These are phyloP conservation scores for Strix occidentalis DNA, from an alignment of 2,797 vertebrate species.

Conservation along the genomic window DNA sequence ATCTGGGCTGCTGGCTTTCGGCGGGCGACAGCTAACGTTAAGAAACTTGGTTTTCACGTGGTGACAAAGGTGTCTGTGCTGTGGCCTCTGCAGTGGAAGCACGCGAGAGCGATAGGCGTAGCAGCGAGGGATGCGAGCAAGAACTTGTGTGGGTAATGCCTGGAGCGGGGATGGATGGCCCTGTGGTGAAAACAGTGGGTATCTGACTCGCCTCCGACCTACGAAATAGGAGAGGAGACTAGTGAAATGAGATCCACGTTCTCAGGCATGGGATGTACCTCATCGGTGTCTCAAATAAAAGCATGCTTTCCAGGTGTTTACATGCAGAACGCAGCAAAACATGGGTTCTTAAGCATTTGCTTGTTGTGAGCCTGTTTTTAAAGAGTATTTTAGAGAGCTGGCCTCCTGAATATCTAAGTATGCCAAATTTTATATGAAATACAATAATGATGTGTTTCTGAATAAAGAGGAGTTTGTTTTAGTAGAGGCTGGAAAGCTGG, in stretches of 20 bases:
- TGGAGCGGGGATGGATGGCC: not conserved
- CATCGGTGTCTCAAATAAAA: rapidly evolving
- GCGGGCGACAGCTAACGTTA: not conserved
- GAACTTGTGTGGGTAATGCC: not conserved
- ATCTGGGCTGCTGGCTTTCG: not conserved
- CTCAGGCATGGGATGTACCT: not conserved
- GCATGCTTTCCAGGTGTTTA: not conserved
- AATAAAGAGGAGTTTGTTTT: not conserved
- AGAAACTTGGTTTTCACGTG: not conserved
- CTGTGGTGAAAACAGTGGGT: rapidly evolving
- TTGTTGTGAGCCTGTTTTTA: not conserved
- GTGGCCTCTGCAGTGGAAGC: not conserved
- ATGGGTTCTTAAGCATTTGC: rapidly evolving
- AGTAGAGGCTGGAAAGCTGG: not conserved
- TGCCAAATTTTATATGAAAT: not conserved
- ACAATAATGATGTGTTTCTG: not conserved
- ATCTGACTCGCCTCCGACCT: rapidly evolving
- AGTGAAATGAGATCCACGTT: rapidly evolving
- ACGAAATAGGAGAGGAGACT: rapidly evolving
- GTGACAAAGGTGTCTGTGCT: not conserved
- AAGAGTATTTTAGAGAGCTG: not conserved
- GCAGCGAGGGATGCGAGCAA: not conserved
- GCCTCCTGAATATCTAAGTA: not conserved
- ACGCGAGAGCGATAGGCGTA: rapidly evolving
- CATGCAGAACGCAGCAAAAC: rapidly evolving